Conservation (phyloP, 2,113 vertebrate species). For the Orycteropus afer region DNA sequence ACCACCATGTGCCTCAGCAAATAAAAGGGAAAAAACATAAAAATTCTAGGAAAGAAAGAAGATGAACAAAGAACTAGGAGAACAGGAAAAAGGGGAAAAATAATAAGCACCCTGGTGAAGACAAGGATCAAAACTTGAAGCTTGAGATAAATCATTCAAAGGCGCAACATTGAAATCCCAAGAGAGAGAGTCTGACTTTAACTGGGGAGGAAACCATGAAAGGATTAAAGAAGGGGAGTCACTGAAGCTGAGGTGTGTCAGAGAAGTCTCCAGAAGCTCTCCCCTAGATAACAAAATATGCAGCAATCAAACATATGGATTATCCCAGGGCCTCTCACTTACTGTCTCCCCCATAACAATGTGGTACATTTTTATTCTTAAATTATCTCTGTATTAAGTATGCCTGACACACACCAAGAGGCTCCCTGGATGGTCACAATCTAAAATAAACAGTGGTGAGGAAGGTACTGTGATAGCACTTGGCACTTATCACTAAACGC, state of each 20-base stretch:
- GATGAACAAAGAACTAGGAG: background rate
- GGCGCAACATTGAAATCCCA: background rate
- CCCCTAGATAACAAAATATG: background rate
- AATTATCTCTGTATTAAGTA: slow-evolving; percentile 66
- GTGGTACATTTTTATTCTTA: background rate
- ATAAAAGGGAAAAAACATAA: background rate
- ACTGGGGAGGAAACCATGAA: background rate
- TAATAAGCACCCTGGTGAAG: background rate
- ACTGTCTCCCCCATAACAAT: background rate
- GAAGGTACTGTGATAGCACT: background rate
- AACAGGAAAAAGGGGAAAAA: background rate
- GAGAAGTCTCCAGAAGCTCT: background rate
- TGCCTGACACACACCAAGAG: slow-evolving; percentile 53
- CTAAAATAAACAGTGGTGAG: slow-evolving; percentile 36
- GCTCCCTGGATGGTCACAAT: background rate
- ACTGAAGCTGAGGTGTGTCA: background rate
- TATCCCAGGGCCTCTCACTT: background rate
- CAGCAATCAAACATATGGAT: background rate
- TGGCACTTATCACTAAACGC: background rate
- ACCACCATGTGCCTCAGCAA: background rate
- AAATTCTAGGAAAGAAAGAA: background rate
- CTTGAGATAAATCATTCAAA: background rate
- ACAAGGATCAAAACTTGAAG: background rate
- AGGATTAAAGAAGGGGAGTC: background rate
- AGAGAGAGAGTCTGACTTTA: background rate